phyloP scores from a whole-genome alignment of 2,888 invertebrate species.

The Congeria kusceri region DNA sequence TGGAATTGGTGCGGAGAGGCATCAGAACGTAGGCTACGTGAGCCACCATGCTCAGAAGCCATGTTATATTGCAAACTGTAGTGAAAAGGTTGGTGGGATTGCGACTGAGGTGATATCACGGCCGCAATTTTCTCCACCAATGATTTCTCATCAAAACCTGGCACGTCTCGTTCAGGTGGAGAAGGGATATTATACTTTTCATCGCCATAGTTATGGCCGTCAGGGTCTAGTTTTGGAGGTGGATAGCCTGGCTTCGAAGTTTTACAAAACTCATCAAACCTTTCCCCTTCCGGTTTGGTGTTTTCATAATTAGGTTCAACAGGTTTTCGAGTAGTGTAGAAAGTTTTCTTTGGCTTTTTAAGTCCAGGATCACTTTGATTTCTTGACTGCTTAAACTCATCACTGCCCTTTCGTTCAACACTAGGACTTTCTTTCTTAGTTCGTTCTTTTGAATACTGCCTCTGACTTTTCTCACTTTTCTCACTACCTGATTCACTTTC shows the following conservation, averaged over 20 bases:
- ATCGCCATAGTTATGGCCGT: conserved; percentile 88
- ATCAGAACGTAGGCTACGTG: conserved; percentile 47
- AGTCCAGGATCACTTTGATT: conserved; percentile 80
- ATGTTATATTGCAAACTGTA: conserved; percentile 44
- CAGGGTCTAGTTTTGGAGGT: conserved; percentile 87
- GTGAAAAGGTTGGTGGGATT: conserved; percentile 33
- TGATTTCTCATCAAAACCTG: conserved; percentile 67
- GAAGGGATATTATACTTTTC: conserved; percentile 90
- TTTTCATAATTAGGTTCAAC: conserved; percentile 57
- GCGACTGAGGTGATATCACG: conserved; percentile 57
- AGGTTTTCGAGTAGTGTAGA: conserved; percentile 57
- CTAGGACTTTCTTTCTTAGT: conserved; percentile 87
- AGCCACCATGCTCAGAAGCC: conserved; percentile 25
- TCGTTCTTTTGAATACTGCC: conserved; percentile 86
- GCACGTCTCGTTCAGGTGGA: conserved; percentile 89
- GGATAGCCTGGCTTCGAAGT: conserved; percentile 80
- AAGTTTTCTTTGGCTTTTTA: conserved; percentile 65
- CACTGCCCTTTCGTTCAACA: conserved; percentile 70
- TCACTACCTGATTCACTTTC: conserved; percentile 35
- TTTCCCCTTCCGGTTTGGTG: conserved; percentile 55
- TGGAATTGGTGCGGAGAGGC: conserved; percentile 59
- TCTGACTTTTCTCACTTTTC: conserved; percentile 72
- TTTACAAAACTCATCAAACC: conserved; percentile 74
- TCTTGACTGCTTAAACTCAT: conserved; percentile 68
- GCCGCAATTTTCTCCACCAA: conserved; percentile 67